Evolutionary conservation across 2,888 invertebrate genomes (phyloP).

Genomic region (Linyphia triangularis): DNA sequence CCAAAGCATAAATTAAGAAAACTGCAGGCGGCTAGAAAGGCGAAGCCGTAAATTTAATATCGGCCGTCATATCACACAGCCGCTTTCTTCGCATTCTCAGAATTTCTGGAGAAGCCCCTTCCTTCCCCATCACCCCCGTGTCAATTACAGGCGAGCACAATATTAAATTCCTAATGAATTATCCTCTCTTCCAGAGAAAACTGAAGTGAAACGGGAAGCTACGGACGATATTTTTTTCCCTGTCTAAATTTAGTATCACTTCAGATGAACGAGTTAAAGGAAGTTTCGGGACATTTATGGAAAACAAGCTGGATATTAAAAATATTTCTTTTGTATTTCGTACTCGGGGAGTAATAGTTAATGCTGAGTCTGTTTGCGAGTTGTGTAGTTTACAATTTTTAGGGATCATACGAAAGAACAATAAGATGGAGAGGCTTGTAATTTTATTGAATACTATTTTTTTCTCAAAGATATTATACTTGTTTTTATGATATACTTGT

Average conservation of each 20-base stretch:
- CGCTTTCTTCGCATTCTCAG: constrained; percentile 51
- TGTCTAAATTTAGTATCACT: constrained; percentile 56
- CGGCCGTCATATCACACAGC: constrained; percentile 62
- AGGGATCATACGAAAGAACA: background rate
- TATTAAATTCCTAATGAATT: constrained; percentile 74
- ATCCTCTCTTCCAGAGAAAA: constrained; percentile 52
- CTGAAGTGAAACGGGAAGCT: constrained; percentile 28
- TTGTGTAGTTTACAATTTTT: background rate
- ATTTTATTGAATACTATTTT: too few relatives aligned
- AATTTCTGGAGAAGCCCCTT: constrained; percentile 54
- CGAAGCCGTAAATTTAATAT: constrained; percentile 67
- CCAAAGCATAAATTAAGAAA: constrained; percentile 58
- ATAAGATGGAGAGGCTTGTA: too few relatives aligned
- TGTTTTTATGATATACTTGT: too few relatives aligned
- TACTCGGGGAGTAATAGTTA: background rate
- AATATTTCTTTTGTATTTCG: constrained; percentile 21
- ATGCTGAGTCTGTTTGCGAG: background rate
- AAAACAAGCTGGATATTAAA: constrained; percentile 65
- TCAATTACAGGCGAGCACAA: constrained; percentile 70
- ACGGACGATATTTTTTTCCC: constrained; percentile 16
- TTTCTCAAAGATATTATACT: too few relatives aligned
- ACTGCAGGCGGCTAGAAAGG: constrained; percentile 3
- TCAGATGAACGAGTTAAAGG: constrained; percentile 17
- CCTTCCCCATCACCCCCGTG: constrained; percentile 21
- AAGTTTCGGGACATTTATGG: constrained; percentile 11